phyloP scores from a whole-genome alignment of 2,888 invertebrate species.

The Nemurella pictetii region DNA sequence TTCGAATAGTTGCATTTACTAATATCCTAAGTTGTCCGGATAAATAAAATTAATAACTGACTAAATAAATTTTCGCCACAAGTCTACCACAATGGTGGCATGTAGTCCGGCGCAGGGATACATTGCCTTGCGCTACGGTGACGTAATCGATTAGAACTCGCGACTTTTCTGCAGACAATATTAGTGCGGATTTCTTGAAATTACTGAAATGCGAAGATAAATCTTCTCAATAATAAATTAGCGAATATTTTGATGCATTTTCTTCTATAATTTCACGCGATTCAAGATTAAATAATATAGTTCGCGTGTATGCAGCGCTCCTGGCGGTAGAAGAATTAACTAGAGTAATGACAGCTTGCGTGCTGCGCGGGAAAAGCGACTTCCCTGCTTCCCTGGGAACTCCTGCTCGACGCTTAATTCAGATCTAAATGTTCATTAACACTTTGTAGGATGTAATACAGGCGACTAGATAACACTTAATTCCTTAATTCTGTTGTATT shows the following conservation, averaged over 20 bases:
- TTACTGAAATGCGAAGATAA: background rate
- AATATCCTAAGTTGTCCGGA: constrained; percentile 27
- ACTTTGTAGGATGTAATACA: no score
- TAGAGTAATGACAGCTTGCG: background rate
- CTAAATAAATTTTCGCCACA: constrained; percentile 36
- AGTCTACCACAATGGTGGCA: constrained; percentile 41
- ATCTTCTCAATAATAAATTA: background rate
- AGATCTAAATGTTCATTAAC: no score
- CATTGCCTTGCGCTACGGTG: constrained; percentile 36
- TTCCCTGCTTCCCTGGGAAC: no score
- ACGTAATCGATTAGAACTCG: constrained; percentile 41
- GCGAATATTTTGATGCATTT: background rate
- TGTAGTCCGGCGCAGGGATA: constrained; percentile 41
- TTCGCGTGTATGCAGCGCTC: background rate
- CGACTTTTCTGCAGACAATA: background rate
- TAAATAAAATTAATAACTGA: constrained; percentile 37
- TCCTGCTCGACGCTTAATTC: no score
- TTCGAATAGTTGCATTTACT: constrained; percentile 31
- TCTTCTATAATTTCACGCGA: background rate
- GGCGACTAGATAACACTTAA: no score
- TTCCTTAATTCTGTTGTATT: no score
- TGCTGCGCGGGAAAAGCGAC: no score
- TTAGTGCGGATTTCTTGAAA: background rate
- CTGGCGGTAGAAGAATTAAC: background rate
- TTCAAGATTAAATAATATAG: background rate